phyloP scores from a whole-genome alignment of 2,113 vertebrate genomes.

The Colius striatus region DNA sequence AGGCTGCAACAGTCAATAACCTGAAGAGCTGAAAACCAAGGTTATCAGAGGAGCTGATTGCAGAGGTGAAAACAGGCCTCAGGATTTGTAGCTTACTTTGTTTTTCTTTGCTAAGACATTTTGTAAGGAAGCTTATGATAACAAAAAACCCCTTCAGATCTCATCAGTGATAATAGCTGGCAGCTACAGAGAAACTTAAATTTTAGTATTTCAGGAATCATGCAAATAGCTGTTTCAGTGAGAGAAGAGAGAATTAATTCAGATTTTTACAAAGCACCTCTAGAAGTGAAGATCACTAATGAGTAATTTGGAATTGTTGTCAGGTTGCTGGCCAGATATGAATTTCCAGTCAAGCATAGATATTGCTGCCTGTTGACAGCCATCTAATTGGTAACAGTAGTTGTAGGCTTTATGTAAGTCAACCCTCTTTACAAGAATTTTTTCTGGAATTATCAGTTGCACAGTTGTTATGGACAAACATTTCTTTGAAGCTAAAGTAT shows the following conservation, averaged over 20 bases:
- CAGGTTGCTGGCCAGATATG: neutral
- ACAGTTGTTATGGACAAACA: neutral
- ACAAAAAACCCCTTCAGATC: neutral
- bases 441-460: neutral
- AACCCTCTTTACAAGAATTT: neutral
- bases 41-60: neutral
- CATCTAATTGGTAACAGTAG: neutral
- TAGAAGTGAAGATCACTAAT: slow-evolving; percentile 36
- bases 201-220: neutral
- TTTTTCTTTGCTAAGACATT: neutral
- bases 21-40: neutral
- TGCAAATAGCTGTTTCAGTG: neutral
- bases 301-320: slow-evolving; percentile 38
- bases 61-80: neutral
- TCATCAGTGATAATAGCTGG: slow-evolving; percentile 5
- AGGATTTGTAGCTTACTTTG: neutral
- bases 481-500: neutral
- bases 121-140: neutral
- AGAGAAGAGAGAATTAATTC: neutral
- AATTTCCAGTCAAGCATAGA: neutral
- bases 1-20: neutral
- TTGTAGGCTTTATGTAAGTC: neutral
- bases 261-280: slow-evolving; percentile 4
- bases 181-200: neutral
- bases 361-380: slow-evolving; percentile 9